These are phyloP conservation scores for Petrophora chlorosata DNA, from an alignment of 2,888 invertebrate species.

Conservation along the genomic window DNA sequence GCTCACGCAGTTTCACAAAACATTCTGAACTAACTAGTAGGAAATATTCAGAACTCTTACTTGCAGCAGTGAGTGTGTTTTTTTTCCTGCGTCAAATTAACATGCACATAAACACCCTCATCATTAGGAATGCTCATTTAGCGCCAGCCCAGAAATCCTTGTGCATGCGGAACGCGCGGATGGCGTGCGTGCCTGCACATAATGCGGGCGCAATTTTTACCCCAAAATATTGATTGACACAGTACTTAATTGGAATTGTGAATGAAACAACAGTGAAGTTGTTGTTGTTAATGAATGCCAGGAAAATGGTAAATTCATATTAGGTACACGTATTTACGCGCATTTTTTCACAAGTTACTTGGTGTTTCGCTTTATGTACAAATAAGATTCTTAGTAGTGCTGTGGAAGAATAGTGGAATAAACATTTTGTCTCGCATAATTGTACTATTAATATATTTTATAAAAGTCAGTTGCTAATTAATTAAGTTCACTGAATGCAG, in stretches of 20 bases:
- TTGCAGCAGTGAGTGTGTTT: not conserved
- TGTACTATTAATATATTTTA: too few relatives aligned
- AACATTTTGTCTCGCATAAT: too few relatives aligned
- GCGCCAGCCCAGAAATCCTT: conserved; percentile 5
- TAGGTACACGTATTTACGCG: not conserved
- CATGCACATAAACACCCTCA: conserved; percentile 1
- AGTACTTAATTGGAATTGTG: not conserved
- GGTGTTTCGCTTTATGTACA: too few relatives aligned
- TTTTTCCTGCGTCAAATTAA: not conserved
- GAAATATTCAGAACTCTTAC: not conserved
- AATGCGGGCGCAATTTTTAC: conserved; percentile 20
- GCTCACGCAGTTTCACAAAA: not conserved
- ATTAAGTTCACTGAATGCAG: too few relatives aligned
- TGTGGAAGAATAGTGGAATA: too few relatives aligned
- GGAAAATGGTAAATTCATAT: not conserved
- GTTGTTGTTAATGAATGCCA: not conserved
- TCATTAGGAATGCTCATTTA: conserved; percentile 1
- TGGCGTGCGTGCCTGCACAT: conserved; percentile 25
- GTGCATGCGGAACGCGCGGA: conserved; percentile 4
- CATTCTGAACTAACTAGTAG: not conserved
- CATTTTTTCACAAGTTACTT: too few relatives aligned
- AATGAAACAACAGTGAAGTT: not conserved
- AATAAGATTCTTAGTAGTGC: too few relatives aligned
- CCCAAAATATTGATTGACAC: conserved; percentile 4
- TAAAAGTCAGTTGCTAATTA: too few relatives aligned